Evolutionary conservation across 2,113 vertebrate genomes (phyloP), one percentile per base, ranked within the genome.

Genomic region (Burhinus bistriatus): DNA sequence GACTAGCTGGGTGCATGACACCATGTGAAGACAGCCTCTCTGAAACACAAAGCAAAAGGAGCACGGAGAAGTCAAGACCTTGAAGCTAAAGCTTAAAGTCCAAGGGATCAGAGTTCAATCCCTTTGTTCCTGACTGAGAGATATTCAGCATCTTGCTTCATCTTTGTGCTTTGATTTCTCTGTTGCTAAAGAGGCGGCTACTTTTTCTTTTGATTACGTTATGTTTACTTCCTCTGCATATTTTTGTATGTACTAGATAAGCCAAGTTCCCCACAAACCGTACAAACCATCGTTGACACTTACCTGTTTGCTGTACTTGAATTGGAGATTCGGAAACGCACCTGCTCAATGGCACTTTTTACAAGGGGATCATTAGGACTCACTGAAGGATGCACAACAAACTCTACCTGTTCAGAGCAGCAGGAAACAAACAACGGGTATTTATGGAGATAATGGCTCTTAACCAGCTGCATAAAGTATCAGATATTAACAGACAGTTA

Each of bases 321-420:
- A 77, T 98, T 99, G 97, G 99, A 99, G 96, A 99, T 99, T 30
- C 97, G 98, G 97, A 99, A 99, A 18, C 99, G 99, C 89, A 99
- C 98, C 97, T 99, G 99, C 75, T 99, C 99, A 2, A 99, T 99
- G 76, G 99, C 98, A 11, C 99, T 98, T 69, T 87, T 98, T 61
- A 99, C 98, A 3, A 99, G 95, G 4, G 99, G 98, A 87, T 99
- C 99, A 0, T 85, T 98, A 30, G 99, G 99, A 77, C 98, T 98
- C 96, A 99, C 95, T 2, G 99, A 99, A 1, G 99, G 99, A 96
- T 99, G 99, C 42, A 99, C 99, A 0, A 99, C 98, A 88, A 99
- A 98, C 76, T 99, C 99, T 34, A 99, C 97, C 99, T 99, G 96
- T 13, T 45, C 30, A 42, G 20, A 42, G 87, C 23, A 54, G 21